Evolutionary conservation across 2,888 invertebrate genomes (phyloP).

Genomic region (Spisula solida): DNA sequence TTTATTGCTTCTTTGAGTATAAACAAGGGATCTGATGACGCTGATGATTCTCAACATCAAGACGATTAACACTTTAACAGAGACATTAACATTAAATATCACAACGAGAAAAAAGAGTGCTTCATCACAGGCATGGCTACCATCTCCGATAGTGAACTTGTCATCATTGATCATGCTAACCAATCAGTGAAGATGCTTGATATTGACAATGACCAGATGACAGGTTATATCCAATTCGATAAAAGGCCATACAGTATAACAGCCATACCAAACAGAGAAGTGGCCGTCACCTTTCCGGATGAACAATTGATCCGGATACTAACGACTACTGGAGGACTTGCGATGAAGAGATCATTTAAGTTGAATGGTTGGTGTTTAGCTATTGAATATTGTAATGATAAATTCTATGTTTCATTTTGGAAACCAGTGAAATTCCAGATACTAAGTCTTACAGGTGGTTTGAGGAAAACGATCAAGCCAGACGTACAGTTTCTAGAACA

Average conservation of each 20-base stretch:
- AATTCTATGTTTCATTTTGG: background rate
- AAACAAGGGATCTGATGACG: background rate
- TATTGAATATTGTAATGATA: background rate
- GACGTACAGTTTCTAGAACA: background rate
- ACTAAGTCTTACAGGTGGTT: background rate
- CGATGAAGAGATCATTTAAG: background rate
- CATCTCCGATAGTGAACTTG: background rate
- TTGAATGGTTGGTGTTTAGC: conserved; percentile 3
- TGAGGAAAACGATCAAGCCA: conserved; percentile 17
- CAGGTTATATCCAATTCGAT: background rate
- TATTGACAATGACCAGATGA: background rate
- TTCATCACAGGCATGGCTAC: background rate
- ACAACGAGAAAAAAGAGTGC: background rate
- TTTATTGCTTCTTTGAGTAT: background rate
- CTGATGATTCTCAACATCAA: background rate
- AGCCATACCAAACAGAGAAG: background rate
- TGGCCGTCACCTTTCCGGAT: background rate
- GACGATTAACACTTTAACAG: background rate
- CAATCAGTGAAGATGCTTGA: conserved; percentile 20
- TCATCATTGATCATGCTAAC: background rate
- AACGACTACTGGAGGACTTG: background rate
- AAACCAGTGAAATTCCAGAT: conserved; percentile 21
- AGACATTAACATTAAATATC: background rate
- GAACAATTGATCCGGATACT: background rate
- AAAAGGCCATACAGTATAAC: background rate